Conservation (phyloP, 2,888 invertebrate genomes). For the Cephus rjabovi region DNA sequence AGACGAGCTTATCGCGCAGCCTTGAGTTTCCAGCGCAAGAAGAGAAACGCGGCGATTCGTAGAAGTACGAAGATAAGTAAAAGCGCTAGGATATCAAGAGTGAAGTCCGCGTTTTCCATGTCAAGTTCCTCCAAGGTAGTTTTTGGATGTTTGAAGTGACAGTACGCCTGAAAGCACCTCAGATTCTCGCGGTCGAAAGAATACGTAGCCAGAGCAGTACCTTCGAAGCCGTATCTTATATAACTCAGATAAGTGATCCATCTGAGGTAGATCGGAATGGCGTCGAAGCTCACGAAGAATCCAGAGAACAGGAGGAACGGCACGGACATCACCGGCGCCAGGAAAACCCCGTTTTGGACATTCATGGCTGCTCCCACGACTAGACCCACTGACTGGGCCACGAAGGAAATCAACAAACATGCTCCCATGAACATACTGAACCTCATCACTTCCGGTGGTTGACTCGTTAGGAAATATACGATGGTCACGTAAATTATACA, state of each 20-base stretch:
- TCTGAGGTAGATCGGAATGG: constrained; percentile 92
- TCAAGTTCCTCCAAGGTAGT: constrained; percentile 89
- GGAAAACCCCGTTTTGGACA: constrained; percentile 94
- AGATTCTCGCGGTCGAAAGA: constrained; percentile 84
- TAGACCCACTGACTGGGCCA: constrained; percentile 94
- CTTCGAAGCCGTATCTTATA: constrained; percentile 96
- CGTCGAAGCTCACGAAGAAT: constrained; percentile 97
- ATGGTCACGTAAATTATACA: constrained; percentile 92
- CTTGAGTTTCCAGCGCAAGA: constrained; percentile 88
- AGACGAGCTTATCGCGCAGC: constrained; percentile 75
- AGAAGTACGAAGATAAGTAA: constrained; percentile 83
- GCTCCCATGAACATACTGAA: constrained; percentile 91
- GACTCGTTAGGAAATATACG: constrained; percentile 94
- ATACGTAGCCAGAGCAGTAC: constrained; percentile 92
- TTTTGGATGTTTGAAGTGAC: constrained; percentile 85
- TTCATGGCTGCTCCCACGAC: constrained; percentile 97
- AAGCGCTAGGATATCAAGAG: constrained; percentile 83
- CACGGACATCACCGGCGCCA: constrained; percentile 96
- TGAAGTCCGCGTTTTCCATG: constrained; percentile 84
- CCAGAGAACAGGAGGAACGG: constrained; percentile 96
- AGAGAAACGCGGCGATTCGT: constrained; percentile 84
- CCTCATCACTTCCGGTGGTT: constrained; percentile 85
- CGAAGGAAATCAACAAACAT: constrained; percentile 91
- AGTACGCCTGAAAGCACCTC: constrained; percentile 85
- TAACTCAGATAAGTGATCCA: constrained; percentile 97